Evolutionary conservation across 2,797 vertebrate genomes (phyloP).

Genomic region (Sebastes itinus): DNA sequence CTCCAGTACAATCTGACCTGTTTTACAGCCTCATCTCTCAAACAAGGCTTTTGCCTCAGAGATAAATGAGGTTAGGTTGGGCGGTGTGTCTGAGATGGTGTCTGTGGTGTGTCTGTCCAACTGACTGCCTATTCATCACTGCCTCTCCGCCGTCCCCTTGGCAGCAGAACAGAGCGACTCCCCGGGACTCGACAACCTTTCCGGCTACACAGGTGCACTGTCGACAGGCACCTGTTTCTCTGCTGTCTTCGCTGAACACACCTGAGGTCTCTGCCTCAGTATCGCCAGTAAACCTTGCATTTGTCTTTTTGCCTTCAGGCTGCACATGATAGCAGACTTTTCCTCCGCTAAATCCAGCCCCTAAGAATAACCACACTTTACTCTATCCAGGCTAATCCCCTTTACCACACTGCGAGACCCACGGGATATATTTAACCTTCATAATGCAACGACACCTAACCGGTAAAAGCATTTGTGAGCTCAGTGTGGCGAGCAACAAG

Average conservation of each 20-base stretch:
- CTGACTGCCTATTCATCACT: slow-evolving; percentile 46
- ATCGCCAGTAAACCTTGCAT: not conserved
- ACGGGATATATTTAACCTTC: slow-evolving; percentile 49
- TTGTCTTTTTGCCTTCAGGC: slow-evolving; percentile 39
- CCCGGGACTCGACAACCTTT: slow-evolving; percentile 22
- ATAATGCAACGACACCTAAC: slow-evolving; percentile 28
- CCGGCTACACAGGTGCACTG: slow-evolving; percentile 44
- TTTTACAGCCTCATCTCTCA: slow-evolving; percentile 45
- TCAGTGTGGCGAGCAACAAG: not conserved
- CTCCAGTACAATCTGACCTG: slow-evolving; percentile 38
- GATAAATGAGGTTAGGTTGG: slow-evolving; percentile 34
- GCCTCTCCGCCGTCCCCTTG: slow-evolving; percentile 23
- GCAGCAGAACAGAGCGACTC: slow-evolving; percentile 51
- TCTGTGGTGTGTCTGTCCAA: slow-evolving; percentile 23
- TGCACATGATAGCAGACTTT: slow-evolving; percentile 37
- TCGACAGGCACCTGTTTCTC: slow-evolving; percentile 19
- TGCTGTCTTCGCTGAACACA: slow-evolving; percentile 10
- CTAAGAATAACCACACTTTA: slow-evolving; percentile 66
- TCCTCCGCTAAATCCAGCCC: slow-evolving; percentile 49
- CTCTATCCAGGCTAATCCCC: slow-evolving; percentile 71
- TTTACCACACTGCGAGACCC: slow-evolving; percentile 51
- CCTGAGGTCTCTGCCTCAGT: slow-evolving; percentile 12
- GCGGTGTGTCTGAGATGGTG: not conserved
- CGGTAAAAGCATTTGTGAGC: slow-evolving; percentile 25
- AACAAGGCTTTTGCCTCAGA: slow-evolving; percentile 31